Conservation (phyloP, 2,113 vertebrate species). For the Psammodynastes pulverulentus region DNA sequence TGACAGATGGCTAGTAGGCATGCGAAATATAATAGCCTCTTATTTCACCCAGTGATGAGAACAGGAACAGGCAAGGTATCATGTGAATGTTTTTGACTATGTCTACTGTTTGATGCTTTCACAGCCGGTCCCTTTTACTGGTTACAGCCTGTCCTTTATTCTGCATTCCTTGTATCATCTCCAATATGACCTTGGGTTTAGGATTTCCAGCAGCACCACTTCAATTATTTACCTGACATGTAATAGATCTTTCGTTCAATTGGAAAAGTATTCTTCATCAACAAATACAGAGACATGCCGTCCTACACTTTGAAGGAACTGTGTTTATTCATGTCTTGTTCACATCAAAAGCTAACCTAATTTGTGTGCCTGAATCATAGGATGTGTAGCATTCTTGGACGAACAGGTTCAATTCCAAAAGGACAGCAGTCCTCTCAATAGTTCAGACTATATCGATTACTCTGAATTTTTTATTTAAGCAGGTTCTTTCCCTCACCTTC, state of each 20-base stretch:
- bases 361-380: not conserved
- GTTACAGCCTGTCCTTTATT: constrained; percentile 7
- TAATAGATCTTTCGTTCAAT: not conserved
- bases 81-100: not conserved
- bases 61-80: constrained; percentile 17
- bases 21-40: constrained; percentile 19
- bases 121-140: not conserved
- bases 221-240: constrained; percentile 29
- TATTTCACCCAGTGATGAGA: constrained; percentile 22
- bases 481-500: not conserved
- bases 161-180: not conserved
- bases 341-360: not conserved
- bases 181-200: constrained; percentile 15
- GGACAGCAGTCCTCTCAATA: not conserved
- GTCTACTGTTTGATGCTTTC: constrained; percentile 9
- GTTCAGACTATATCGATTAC: not conserved
- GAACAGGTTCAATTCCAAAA: not conserved
- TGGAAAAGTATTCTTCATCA: not conserved
- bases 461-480: not conserved
- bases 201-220: constrained; percentile 18
- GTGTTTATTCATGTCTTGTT: not conserved
- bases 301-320: not conserved
- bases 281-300: not conserved
- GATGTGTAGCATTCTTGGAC: not conserved
- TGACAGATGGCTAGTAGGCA: not conserved